Evolutionary conservation across 2,888 invertebrate species (phyloP).

Genomic region (Ophraella communa): DNA sequence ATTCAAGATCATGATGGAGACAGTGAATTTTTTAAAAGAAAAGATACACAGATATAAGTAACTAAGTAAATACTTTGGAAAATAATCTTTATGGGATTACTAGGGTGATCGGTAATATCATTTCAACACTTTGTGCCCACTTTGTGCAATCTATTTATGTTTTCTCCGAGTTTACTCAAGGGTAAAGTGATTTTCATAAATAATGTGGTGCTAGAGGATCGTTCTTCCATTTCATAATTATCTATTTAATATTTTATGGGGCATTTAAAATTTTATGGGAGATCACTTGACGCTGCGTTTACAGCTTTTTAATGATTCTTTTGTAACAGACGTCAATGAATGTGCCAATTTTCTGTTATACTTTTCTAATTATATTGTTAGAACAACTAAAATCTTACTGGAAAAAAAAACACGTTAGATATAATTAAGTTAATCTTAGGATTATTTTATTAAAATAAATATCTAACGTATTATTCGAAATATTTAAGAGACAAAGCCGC

Average conservation of each 20-base stretch:
- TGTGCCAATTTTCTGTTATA: too few relatives aligned
- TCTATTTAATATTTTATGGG: not conserved
- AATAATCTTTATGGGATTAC: not conserved
- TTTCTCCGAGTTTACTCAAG: not conserved
- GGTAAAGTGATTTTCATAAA: not conserved
- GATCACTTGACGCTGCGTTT: not conserved
- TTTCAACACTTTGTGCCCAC: not conserved
- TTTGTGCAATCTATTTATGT: not conserved
- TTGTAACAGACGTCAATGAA: too few relatives aligned
- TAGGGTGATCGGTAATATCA: not conserved
- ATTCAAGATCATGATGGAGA: too few relatives aligned
- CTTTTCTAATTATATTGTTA: too few relatives aligned
- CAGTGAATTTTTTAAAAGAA: not conserved
- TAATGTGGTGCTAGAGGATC: not conserved
- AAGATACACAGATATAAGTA: not conserved
- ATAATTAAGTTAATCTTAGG: too few relatives aligned
- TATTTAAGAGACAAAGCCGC: slow-evolving; percentile 10
- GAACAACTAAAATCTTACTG: too few relatives aligned
- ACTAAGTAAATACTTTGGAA: not conserved
- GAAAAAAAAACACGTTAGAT: too few relatives aligned
- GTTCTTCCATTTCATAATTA: not conserved
- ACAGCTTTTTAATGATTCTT: not conserved
- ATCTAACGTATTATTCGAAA: slow-evolving; percentile 4
- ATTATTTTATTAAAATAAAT: too few relatives aligned
- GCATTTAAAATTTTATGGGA: not conserved